phyloP scores from a whole-genome alignment of 2,888 invertebrate genomes.

The Plagiodera versicolora region DNA sequence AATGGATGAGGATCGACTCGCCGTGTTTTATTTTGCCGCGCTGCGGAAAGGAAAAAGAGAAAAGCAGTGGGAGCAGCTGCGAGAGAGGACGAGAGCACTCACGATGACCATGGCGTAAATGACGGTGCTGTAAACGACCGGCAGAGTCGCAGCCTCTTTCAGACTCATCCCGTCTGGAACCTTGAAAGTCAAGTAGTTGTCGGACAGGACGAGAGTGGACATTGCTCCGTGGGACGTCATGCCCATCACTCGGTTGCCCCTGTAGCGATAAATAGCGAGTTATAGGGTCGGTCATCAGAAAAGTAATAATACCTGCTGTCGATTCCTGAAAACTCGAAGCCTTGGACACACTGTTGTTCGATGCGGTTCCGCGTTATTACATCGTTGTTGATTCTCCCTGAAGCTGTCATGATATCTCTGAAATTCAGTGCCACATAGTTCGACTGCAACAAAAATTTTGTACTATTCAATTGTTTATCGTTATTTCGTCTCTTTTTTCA shows the following conservation, averaged over 20 bases:
- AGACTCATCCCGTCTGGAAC: constrained; percentile 60
- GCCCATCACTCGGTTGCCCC: constrained; percentile 50
- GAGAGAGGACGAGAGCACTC: too few species aligned
- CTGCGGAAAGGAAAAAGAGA: constrained; percentile 12
- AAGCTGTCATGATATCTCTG: constrained; percentile 92
- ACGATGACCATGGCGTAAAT: constrained; percentile 39
- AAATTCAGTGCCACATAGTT: constrained; percentile 86
- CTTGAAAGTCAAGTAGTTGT: constrained; percentile 55
- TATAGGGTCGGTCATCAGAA: neutral
- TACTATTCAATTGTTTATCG: too few species aligned
- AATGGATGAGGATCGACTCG: constrained; percentile 59
- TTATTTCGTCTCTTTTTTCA: too few species aligned
- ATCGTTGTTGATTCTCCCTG: constrained; percentile 85
- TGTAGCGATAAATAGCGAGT: constrained; percentile 19
- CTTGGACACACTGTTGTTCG: constrained; percentile 67
- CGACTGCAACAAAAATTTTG: constrained; percentile 28
- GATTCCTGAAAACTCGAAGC: constrained; percentile 69
- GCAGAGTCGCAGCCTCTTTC: constrained; percentile 64
- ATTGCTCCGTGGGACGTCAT: constrained; percentile 59
- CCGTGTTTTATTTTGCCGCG: constrained; percentile 39
- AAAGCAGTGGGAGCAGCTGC: neutral
- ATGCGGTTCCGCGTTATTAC: constrained; percentile 70
- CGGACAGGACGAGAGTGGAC: constrained; percentile 59
- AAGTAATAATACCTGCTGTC: constrained; percentile 24
- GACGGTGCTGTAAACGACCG: constrained; percentile 62